phyloP scores from a whole-genome alignment of 2,797 vertebrate genomes.

The Hippopotamyrus pictus region DNA sequence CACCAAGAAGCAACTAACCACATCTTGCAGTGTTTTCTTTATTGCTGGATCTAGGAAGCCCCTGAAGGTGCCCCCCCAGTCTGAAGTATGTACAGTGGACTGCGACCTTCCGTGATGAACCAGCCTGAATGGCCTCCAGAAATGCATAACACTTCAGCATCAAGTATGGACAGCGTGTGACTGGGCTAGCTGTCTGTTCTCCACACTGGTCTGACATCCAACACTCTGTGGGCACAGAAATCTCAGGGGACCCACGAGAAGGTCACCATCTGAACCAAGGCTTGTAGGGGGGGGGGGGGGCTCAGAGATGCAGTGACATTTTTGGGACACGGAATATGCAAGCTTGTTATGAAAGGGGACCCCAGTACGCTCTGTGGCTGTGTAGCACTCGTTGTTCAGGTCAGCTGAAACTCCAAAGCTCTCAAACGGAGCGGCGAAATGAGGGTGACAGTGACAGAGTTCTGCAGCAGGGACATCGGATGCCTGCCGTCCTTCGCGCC shows the following conservation, averaged over 20 bases:
- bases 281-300: background rate
- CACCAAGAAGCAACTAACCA: background rate
- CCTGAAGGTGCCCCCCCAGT: constrained; percentile 14
- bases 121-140: background rate
- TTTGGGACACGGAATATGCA: background rate
- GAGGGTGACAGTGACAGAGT: background rate
- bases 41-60: constrained; percentile 12
- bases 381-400: background rate
- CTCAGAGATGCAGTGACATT: background rate
- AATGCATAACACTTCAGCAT: background rate
- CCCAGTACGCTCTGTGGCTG: background rate
- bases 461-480: background rate
- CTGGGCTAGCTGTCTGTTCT: background rate
- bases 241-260: background rate
- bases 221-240: background rate
- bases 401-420: background rate
- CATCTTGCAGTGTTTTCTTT: background rate
- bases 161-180: background rate
- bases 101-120: background rate
- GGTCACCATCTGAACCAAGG: background rate
- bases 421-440: background rate
- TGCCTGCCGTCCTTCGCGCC: background rate
- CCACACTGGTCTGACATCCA: constrained; percentile 19
- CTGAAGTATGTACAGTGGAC: background rate
- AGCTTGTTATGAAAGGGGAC: background rate